Evolutionary conservation across 2,797 vertebrate species (phyloP), one percentile per base, ranked within the genome.

Genomic region (Alauda arvensis): DNA sequence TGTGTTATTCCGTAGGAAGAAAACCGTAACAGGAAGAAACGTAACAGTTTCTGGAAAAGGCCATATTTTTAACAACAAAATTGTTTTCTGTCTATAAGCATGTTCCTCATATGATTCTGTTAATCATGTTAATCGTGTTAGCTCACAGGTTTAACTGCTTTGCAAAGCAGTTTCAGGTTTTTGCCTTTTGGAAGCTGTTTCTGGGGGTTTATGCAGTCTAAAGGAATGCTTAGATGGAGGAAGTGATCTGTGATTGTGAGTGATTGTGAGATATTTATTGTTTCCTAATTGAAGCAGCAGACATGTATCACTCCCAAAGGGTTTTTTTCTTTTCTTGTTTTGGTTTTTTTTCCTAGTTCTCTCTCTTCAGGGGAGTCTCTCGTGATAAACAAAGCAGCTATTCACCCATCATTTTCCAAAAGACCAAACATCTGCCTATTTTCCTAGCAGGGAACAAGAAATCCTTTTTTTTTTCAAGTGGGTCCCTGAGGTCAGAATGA

Each of bases 391-490:
- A 84, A 90, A 86, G 68, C 66, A 77, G 42, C 77, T 89, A 90
- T 92, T 91, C 85, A 88, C 39, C 15, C 72, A n/a, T 51, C 74
- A 67, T 94, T 90, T 93, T 87, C 60, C 26, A 12, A 56, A 72
- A 77, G 45, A 77, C 77, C 43, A 81, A 93, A 81, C 65, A 77
- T 45, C 83, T 93, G 61, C 56, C 66, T 67, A 67, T 37, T 79
- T 91, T 77, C 76, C 63, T 91, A 80, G 46, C 69, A 88, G 55
- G 62, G 63, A 93, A 82, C 59, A 88, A 86, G 65, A 88, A 88
- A 61, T 83, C 17, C 3, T 18, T 67, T 83, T 75, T 49, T 63
- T 66, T 26, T 5, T 72, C 4, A 12, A n/a, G 11, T 74, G 33
- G 9, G 25, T 87, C 56, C 24, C 74, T 71, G 33, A 85, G 84